Base-by-base conservation (phyloP, 2,888 invertebrate genomes). In the Tachina lurida region DNA sequence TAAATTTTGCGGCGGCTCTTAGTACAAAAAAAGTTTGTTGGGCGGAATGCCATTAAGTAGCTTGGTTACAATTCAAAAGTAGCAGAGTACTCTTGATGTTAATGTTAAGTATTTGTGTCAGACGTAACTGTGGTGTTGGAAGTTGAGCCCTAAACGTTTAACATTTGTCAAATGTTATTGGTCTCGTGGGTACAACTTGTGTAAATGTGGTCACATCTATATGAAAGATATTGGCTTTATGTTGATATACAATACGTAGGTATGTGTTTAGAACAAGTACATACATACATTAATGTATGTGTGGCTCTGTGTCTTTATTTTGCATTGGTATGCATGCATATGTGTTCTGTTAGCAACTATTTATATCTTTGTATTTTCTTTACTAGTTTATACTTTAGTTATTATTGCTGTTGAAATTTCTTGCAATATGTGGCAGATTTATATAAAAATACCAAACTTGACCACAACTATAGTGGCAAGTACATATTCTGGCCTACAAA, bases 121-220 rank as follows among this genome's bases (percentile, higher is more conserved):
- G 60, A 60, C 70, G 31, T 70, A 54, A 41, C 12, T 8, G 4
- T 19, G 15, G 39, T 19, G 13, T 19, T 45, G 47, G 22, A 82
- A 63, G 90, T 90, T 90, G 89, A 89, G 88, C 89, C 90, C 90
- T 91, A 90, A 91, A 91, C 89, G 90, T 88, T 89, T 88, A 87
- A 88, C 90, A 90, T 90, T 90, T 90, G 90, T 90, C 90, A 90
- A 91, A 88, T 89, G 89, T 90, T 90, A 90, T 90, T 91, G 90
- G 89, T 90, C 90, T 90, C 90, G 88, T 89, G 91, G 89, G 90
- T 87, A 91, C 89, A 91, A 91, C 89, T 90, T 90, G 90, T 73
- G 67, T 89, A 90, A 90, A 88, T 88, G 87, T 65, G 74, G 82
- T 83, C 83, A 47, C 52, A 60, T 84, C 74, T 76, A 75, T 76